Percentiles rank a stretch among this genome's conserved stretches.
Evolutionary conservation across 2,888 invertebrate species (phyloP).

Genomic region (Colostygia pectinataria): DNA sequence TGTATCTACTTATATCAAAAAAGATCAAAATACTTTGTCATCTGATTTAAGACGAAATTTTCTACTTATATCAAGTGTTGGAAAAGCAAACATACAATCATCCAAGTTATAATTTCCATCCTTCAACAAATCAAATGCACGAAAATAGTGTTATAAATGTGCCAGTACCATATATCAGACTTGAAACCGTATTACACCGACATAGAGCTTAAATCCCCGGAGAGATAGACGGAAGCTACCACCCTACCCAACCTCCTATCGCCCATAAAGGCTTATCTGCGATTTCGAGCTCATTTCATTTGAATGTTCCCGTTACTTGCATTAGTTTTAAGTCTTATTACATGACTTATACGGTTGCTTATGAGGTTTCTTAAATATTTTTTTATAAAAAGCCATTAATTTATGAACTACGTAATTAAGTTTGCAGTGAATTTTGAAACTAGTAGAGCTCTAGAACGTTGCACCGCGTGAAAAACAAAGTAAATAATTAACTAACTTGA

Average conservation of each 20-base stretch:
- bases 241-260: conserved; percentile 49
- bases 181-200: conserved; percentile 11
- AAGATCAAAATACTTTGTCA: too few relatives aligned
- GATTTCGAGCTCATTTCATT: conserved; percentile 78
- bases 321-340: conserved; percentile 45
- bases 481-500: too few relatives aligned
- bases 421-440: too few relatives aligned
- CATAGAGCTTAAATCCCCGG: conserved; percentile 16
- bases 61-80: neutral
- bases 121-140: conserved; percentile 22
- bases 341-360: conserved; percentile 7
- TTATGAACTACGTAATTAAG: too few relatives aligned
- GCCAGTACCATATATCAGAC: neutral
- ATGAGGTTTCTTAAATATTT: too few relatives aligned
- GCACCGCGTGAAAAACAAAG: too few relatives aligned
- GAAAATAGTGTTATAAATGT: conserved; percentile 22
- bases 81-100: conserved; percentile 9
- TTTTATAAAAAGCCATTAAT: too few relatives aligned
- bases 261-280: conserved; percentile 72
- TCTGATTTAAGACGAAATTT: too few relatives aligned
- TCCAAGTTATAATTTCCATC: conserved; percentile 16
- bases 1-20: too few relatives aligned
- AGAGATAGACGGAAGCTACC: conserved; percentile 33
- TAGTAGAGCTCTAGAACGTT: too few relatives aligned
- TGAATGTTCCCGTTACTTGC: conserved; percentile 67